These are phyloP conservation scores for Meandrina meandrites DNA, from an alignment of 92 coral and sea anemone species.

Conservation along the genomic window DNA sequence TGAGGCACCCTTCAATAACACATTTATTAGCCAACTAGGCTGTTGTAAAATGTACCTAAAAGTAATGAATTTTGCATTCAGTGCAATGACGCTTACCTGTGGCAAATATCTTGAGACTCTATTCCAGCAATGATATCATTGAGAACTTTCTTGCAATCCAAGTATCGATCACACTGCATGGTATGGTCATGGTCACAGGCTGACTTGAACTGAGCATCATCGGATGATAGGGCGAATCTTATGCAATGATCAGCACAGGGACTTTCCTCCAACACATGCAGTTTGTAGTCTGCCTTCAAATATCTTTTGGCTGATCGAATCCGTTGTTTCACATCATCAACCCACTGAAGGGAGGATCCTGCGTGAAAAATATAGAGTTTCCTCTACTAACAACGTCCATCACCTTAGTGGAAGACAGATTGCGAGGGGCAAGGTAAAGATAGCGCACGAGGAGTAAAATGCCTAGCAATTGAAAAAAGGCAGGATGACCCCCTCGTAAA, in stretches of 20 bases:
- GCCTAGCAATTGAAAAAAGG: background rate
- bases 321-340: slow-evolving; percentile 26
- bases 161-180: slow-evolving; percentile 24
- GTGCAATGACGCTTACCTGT: background rate
- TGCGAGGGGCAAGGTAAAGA: background rate
- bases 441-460: background rate
- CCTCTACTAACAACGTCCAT: background rate
- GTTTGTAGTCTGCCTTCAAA: slow-evolving; percentile 47
- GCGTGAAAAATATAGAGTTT: background rate
- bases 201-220: slow-evolving; percentile 17
- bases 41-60: background rate
- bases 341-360: slow-evolving; percentile 39
- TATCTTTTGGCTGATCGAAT: slow-evolving; percentile 38
- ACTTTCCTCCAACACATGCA: slow-evolving; percentile 40
- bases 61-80: background rate
- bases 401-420: background rate
- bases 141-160: slow-evolving; percentile 6
- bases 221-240: slow-evolving; percentile 16
- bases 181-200: slow-evolving; percentile 30
- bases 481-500: background rate
- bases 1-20: no score
- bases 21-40: background rate
- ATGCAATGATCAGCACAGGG: slow-evolving; percentile 44
- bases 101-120: slow-evolving; percentile 12
- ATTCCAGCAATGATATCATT: slow-evolving; percentile 19